Base-by-base conservation (phyloP, 1,140 invertebrate genomes). In the Asbolus verrucosus region DNA sequence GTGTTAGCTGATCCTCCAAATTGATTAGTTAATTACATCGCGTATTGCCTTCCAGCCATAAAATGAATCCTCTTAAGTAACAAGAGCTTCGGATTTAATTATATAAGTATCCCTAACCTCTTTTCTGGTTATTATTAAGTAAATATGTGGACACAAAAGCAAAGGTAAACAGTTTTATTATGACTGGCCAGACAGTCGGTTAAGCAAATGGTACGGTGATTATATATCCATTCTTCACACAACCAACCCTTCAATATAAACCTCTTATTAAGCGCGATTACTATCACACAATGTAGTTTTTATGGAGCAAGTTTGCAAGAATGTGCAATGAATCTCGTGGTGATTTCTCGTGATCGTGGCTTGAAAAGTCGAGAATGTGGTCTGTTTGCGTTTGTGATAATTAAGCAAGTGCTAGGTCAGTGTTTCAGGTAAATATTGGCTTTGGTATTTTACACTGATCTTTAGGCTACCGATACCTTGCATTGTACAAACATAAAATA, bases 331-430 rank as follows among this genome's bases (percentile, higher is more conserved):
- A 46, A 46, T 46, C 41, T 46, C 13, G 14, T 46, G n/a, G 15
- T 46, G 41, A 38, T n/a, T n/a, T n/a, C n/a, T n/a, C n/a, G n/a
- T n/a, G n/a, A n/a, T n/a, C n/a, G n/a, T n/a, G 11, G 33, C 33
- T 36, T n/a, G n/a, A 9, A 43, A 16, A 43, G 6, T 3, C 19
- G 9, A 14, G 46, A 54, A 54, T 54, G 46, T 27, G 46, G 21
- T 27, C 18, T 54, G 46, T 27, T 54, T 43, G 39, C 9, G 3
- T 13, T 19, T 18, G 46, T 54, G 46, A 27, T 54, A 54, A 54
- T 43, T 54, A 54, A 54, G 19, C 43, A 50, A 50, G 43, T 50
- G 43, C 46, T 54, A 54, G 46, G 46, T 54, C 46, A 54, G 46
- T 54, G 46, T 54, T 54, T 27, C 46, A 54, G 24, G 46, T 54